Percentiles rank a stretch among this genome's conserved stretches.
These are phyloP conservation scores for Frieseomelitta varia DNA, from an alignment of 1,140 invertebrate species.

Conservation along the genomic window DNA sequence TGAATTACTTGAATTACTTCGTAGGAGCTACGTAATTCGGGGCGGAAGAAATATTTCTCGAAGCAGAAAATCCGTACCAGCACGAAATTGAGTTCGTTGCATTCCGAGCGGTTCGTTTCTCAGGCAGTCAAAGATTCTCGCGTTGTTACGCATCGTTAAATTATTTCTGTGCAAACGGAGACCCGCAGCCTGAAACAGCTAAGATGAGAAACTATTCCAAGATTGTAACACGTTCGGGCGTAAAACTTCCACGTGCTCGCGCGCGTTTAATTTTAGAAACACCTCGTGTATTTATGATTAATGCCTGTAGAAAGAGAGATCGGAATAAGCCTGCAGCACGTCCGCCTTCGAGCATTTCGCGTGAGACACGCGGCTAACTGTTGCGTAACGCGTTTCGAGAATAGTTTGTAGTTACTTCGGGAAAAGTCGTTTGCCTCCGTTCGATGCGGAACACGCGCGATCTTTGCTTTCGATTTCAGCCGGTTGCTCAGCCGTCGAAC, in stretches of 20 bases:
- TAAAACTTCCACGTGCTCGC: no score
- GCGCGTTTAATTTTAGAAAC: neutral
- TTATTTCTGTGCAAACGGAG: no score
- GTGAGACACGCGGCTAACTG: no score
- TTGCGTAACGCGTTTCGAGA: constrained; percentile 30
- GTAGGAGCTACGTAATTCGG: no score
- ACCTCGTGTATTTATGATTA: neutral
- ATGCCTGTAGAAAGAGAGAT: neutral
- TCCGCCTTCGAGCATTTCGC: neutral
- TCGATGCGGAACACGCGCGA: neutral
- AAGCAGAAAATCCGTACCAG: no score
- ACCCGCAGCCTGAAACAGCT: no score
- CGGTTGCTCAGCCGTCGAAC: neutral
- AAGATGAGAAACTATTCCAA: neutral
- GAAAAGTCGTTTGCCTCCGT: constrained; percentile 12
- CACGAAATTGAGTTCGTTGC: no score
- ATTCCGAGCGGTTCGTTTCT: no score
- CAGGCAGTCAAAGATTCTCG: no score
- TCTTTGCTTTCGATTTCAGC: neutral
- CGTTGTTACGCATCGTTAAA: no score
- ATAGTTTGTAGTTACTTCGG: constrained; percentile 10
- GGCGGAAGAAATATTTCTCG: no score
- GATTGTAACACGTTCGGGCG: neutral
- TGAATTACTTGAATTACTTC: no score
- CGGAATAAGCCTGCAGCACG: neutral